Evolutionary conservation across 2,113 vertebrate species (phyloP).

Genomic region (Gambusia affinis): DNA sequence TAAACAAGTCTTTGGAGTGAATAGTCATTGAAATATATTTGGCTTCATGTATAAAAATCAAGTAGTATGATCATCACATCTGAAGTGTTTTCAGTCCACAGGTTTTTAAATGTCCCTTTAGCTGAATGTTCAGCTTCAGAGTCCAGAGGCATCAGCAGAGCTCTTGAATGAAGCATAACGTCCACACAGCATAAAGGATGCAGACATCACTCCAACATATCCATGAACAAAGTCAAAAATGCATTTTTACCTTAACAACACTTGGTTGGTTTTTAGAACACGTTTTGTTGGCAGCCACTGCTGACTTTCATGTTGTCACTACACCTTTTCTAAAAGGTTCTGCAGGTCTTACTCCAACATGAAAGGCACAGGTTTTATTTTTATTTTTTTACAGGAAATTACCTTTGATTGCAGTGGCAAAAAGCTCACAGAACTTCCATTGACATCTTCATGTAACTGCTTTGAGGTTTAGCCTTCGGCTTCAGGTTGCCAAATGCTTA

Average conservation of each 20-base stretch:
- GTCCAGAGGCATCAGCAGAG: conserved; percentile 37
- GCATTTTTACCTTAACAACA: conserved; percentile 28
- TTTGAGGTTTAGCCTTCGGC: conserved; percentile 33
- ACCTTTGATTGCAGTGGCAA: conserved; percentile 12
- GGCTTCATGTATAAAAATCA: conserved; percentile 70
- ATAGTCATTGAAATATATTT: conserved; percentile 62
- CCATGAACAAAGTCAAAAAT: conserved; percentile 16
- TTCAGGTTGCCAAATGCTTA: conserved; percentile 16
- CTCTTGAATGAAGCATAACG: conserved; percentile 22
- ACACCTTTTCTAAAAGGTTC: conserved; percentile 26
- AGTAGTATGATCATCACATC: conserved; percentile 33
- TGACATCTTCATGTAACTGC: conserved; percentile 47
- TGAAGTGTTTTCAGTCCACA: conserved; percentile 27
- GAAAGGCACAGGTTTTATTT: neutral
- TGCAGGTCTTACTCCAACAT: conserved; percentile 29
- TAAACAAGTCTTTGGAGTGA: conserved; percentile 70
- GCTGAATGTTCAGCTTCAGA: conserved; percentile 11
- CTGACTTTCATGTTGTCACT: neutral
- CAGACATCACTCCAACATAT: conserved; percentile 22
- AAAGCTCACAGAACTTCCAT: conserved; percentile 12
- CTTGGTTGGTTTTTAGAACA: conserved; percentile 24
- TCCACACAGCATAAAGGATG: conserved; percentile 61
- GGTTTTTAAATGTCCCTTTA: conserved; percentile 26
- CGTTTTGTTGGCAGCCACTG: conserved; percentile 23
- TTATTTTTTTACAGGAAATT: conserved; percentile 23